A percentile compares a stretch with the other conserved stretches of the same genome.
phyloP scores from a whole-genome alignment of 2,888 invertebrate species.

The Andrena chrysosceles region DNA sequence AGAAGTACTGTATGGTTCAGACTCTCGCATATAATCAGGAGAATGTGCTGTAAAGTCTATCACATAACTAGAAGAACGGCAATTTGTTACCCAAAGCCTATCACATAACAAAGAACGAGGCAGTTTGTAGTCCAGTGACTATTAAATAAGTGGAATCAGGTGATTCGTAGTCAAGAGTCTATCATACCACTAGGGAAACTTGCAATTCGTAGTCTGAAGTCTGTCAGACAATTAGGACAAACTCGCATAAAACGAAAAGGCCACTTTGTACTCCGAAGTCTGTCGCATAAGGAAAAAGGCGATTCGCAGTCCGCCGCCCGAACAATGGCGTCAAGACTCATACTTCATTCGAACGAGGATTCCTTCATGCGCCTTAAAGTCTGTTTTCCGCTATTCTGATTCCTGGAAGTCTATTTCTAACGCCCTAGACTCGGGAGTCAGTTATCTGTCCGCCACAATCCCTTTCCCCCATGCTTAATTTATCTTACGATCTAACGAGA shows the following conservation, averaged over 20 bases:
- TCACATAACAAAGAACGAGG: background rate
- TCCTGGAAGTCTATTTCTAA: slow-evolving; percentile 10
- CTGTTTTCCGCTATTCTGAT: slow-evolving; percentile 2
- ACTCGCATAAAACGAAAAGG: background rate
- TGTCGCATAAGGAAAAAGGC: background rate
- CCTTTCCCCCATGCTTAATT: background rate
- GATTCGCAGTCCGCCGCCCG: background rate
- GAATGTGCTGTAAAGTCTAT: too few relatives aligned
- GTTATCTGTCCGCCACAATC: background rate
- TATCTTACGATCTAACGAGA: slow-evolving; percentile 9
- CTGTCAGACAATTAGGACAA: background rate
- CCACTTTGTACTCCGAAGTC: background rate
- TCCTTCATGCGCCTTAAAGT: background rate
- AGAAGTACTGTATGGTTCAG: slow-evolving; percentile 25
- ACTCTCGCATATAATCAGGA: background rate
- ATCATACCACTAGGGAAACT: background rate
- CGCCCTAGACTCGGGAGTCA: background rate
- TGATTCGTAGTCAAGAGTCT: background rate
- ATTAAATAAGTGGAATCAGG: background rate
- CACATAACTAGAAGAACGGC: background rate
- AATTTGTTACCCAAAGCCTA: background rate
- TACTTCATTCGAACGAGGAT: background rate
- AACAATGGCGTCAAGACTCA: background rate
- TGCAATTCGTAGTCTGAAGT: background rate
- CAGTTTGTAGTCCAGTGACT: background rate